Evolutionary conservation across 2,797 vertebrate species (phyloP).

Genomic region (Coranthus polyacanthus): DNA sequence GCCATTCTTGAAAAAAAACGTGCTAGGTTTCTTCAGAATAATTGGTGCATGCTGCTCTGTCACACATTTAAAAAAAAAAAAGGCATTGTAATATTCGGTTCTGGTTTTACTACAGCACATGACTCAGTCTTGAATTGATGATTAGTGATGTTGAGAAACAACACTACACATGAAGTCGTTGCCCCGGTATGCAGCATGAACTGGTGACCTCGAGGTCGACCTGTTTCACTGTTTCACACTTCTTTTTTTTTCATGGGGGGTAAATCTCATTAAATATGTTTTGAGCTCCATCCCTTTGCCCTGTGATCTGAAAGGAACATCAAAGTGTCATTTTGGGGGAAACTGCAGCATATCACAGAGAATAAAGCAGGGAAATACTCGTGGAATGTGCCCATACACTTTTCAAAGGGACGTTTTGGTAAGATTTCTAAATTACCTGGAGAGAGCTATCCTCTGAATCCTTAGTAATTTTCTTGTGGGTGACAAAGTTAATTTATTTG

Average conservation of each 20-base stretch:
- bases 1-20: neutral
- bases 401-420: neutral
- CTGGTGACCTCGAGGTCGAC: neutral
- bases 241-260: constrained; percentile 8
- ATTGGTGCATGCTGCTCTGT: too few relatives aligned
- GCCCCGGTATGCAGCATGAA: neutral
- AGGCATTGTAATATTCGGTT: too few relatives aligned
- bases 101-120: too few relatives aligned
- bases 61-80: too few relatives aligned
- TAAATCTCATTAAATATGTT: constrained; percentile 42
- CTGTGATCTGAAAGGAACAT: constrained; percentile 20
- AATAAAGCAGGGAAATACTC: neutral
- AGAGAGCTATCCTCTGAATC: too few relatives aligned
- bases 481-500: too few relatives aligned
- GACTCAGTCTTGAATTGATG: too few relatives aligned
- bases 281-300: neutral
- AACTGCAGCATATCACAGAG: constrained; percentile 3
- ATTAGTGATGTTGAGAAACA: too few relatives aligned
- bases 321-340: constrained; percentile 39
- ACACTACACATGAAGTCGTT: fast-evolving
- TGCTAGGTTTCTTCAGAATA: too few relatives aligned
- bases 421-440: neutral
- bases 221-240: neutral
- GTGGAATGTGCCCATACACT: neutral
- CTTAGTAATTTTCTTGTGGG: too few relatives aligned